A percentile compares a stretch with the other conserved stretches of the same genome.
These are phyloP conservation scores for Hippocampus barbouri DNA, from an alignment of 2,113 vertebrate genomes.

Conservation along the genomic window DNA sequence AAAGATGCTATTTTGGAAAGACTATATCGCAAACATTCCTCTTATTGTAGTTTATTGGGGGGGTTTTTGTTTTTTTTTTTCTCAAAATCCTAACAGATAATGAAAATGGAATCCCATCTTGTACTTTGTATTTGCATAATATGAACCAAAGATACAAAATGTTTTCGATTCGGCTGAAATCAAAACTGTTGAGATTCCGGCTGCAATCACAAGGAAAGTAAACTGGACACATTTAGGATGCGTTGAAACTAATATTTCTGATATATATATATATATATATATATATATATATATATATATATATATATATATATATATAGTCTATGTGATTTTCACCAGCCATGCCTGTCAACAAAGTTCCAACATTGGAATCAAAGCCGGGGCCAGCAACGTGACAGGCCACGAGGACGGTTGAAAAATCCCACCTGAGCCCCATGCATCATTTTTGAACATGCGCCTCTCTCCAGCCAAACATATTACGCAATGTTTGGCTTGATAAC, in stretches of 20 bases:
- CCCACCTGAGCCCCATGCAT: constrained; percentile 2
- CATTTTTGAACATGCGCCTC: not conserved
- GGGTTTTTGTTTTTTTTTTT: no score
- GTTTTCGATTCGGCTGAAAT: not conserved
- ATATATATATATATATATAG: not conserved
- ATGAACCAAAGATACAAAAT: no score
- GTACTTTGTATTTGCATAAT: no score
- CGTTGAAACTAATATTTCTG: not conserved
- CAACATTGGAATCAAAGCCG: not conserved
- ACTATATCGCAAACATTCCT: no score
- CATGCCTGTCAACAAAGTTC: not conserved
- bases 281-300: no score
- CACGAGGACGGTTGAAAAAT: not conserved
- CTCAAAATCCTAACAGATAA: no score
- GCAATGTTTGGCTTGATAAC: constrained; percentile 1
- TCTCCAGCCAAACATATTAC: not conserved
- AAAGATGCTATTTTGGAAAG: no score
- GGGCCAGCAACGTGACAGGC: not conserved
- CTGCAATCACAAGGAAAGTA: not conserved
- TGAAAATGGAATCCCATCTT: no score
- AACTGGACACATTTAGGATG: not conserved
- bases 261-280: not conserved
- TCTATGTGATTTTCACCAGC: not conserved
- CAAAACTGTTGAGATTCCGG: not conserved
- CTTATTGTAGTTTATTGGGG: no score